These are phyloP conservation scores for Drosophila incognita DNA, from an alignment of 2,888 invertebrate species.

Conservation along the genomic window DNA sequence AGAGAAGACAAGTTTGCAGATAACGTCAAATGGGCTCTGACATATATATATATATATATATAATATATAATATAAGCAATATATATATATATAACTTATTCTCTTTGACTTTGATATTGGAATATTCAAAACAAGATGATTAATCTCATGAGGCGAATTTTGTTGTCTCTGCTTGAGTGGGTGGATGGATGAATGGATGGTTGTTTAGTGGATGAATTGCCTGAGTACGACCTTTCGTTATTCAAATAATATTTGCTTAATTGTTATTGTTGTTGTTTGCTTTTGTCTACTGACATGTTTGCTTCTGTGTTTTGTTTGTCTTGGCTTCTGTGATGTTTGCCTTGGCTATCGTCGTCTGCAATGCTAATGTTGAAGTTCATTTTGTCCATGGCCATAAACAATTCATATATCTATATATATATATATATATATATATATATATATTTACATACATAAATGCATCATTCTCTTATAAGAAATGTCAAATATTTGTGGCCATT, in stretches of 20 bases:
- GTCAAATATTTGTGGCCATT: conserved; percentile 21
- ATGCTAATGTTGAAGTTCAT: conserved; percentile 56
- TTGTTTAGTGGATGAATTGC: not conserved
- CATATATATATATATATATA: not conserved
- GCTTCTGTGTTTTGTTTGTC: conserved; percentile 36
- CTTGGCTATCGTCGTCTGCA: conserved; percentile 34
- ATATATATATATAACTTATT: not conserved
- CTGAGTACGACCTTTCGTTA: conserved; percentile 54
- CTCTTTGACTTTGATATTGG: not conserved
- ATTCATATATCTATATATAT: not conserved
- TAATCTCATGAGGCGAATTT: not conserved
- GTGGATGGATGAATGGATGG: not conserved
- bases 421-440: conserved; percentile 27
- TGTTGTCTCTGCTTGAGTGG: not conserved
- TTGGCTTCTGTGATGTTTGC: conserved; percentile 38
- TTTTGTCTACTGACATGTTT: conserved; percentile 40
- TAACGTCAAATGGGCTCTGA: not conserved
- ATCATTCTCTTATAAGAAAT: conserved; percentile 6
- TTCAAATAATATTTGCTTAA: conserved; percentile 54
- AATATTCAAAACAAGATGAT: not conserved
- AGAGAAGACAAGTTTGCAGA: not conserved
- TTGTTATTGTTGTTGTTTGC: conserved; percentile 32
- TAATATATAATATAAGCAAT: no score
- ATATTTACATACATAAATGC: not conserved
- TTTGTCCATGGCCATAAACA: conserved; percentile 38